phyloP scores from a whole-genome alignment of 1,140 invertebrate species.

The Camponotus floridanus region DNA sequence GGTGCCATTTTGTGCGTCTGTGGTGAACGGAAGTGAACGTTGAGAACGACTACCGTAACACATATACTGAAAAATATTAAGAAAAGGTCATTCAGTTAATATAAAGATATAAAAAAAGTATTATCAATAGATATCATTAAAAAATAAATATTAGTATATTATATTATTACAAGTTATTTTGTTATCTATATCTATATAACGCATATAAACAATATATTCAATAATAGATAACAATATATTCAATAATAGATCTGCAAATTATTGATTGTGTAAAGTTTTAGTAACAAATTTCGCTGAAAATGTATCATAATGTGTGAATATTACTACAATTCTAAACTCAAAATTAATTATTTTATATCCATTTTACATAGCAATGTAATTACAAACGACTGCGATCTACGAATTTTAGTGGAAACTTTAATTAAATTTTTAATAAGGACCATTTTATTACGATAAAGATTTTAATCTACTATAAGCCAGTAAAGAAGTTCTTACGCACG shows the following conservation, averaged over 20 bases:
- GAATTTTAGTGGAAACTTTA: constrained; percentile 1
- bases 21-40: constrained; percentile 98
- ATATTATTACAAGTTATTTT: not conserved
- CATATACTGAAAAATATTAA: constrained; percentile 92
- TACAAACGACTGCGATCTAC: not conserved
- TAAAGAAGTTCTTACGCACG: not conserved
- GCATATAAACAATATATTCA: not conserved
- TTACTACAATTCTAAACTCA: not conserved
- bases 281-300: not conserved
- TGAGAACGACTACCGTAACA: constrained; percentile 99
- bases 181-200: not conserved
- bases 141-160: not conserved
- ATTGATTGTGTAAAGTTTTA: not conserved
- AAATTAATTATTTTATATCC: constrained; percentile 9
- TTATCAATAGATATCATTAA: too few species aligned
- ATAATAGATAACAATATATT: not conserved
- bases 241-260: not conserved
- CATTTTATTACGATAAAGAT: not conserved
- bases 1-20: constrained; percentile 98
- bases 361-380: not conserved
- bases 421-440: constrained; percentile 47
- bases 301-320: not conserved
- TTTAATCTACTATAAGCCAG: constrained; percentile 10
- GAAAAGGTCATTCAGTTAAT: not conserved
- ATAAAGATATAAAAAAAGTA: not conserved